A percentile compares a stretch with the other conserved stretches of the same genome.
These are phyloP conservation scores for Tenthredo mesomela DNA, from an alignment of 2,888 invertebrate species.

Conservation along the genomic window DNA sequence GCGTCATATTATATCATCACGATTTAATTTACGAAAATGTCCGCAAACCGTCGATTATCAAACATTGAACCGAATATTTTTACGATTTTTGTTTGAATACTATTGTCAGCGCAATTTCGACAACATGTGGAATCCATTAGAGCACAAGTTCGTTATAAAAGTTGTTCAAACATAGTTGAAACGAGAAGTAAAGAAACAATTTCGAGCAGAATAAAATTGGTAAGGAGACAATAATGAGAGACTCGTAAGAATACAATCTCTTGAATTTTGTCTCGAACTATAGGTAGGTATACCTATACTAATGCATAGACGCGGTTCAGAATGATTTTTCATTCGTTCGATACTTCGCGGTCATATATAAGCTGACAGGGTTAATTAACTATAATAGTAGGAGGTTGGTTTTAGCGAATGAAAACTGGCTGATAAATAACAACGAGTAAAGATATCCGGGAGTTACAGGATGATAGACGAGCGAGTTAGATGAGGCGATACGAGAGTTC, in stretches of 20 bases:
- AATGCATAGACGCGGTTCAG: background rate
- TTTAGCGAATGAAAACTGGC: background rate
- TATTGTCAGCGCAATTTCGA: background rate
- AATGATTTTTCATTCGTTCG: background rate
- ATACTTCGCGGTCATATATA: background rate
- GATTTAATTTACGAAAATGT: slow-evolving; percentile 2
- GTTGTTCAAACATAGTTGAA: too few species aligned
- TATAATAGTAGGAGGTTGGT: background rate
- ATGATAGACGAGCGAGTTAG: slow-evolving; percentile 8
- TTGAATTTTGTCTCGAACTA: background rate
- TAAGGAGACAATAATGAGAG: too few species aligned
- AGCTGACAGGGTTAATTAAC: background rate
- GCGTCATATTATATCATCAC: background rate
- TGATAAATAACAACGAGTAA: background rate
- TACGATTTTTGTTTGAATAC: background rate
- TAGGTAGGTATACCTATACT: too few species aligned
- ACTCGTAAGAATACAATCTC: too few species aligned
- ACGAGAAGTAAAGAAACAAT: too few species aligned
- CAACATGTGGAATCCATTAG: background rate
- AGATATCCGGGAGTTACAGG: slow-evolving; percentile 10
- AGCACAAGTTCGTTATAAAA: too few species aligned
- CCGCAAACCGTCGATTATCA: background rate
- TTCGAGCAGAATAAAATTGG: too few species aligned
- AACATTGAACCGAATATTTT: background rate
- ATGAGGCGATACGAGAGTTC: slow-evolving; percentile 22